phyloP scores from a whole-genome alignment of 2,797 vertebrate species.

The Okamejei kenojei region DNA sequence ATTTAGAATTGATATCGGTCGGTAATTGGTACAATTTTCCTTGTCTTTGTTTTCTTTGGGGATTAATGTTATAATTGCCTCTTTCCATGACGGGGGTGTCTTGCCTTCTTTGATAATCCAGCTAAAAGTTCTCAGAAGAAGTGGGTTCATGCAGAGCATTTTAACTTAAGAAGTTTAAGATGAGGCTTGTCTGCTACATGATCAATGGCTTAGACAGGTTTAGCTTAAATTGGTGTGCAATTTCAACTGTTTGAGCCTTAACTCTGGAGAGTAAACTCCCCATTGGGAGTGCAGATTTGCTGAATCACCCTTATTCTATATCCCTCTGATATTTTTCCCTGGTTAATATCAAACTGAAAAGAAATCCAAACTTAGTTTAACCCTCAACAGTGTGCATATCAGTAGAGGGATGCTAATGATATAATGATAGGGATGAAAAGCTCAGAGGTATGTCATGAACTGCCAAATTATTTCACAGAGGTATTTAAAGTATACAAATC shows the following conservation, averaged over 20 bases:
- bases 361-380: not conserved
- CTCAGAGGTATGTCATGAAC: not conserved
- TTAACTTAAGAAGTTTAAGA: not conserved
- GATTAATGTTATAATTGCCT: too few relatives aligned
- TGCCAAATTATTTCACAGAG: not conserved
- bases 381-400: not conserved
- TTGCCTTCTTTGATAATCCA: too few relatives aligned
- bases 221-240: not conserved
- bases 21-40: too few relatives aligned
- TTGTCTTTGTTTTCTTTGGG: too few relatives aligned
- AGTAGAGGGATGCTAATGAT: not conserved
- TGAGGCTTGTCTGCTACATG: not conserved
- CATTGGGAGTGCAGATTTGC: not conserved
- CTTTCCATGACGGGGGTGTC: too few relatives aligned
- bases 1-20: too few relatives aligned
- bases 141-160: too few relatives aligned
- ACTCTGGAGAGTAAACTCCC: not conserved
- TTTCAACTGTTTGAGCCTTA: not conserved
- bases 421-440: not conserved
- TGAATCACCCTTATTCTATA: not conserved
- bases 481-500: conserved; percentile 9
- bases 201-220: too few relatives aligned
- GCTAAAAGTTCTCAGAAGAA: too few relatives aligned
- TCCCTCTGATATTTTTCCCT: not conserved
- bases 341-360: not conserved